phyloP scores from a whole-genome alignment of 2,113 vertebrate genomes.

The Ptychochromis oligacanthus region DNA sequence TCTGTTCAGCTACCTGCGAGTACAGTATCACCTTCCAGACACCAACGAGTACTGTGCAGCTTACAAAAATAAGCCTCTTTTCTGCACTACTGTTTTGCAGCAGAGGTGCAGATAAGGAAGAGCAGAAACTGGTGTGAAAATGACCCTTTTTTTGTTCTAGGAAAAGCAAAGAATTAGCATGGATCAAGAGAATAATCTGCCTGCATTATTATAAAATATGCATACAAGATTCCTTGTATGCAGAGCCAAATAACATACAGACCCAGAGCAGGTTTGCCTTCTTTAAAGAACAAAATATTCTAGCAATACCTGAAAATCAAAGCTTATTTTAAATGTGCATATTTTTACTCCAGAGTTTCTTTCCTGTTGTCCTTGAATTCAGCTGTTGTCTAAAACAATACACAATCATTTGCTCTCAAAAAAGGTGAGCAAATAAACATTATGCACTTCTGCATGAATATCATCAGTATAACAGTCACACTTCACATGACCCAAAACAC shows the following conservation, averaged over 20 bases:
- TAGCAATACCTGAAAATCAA: constrained; percentile 25
- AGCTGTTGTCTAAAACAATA: constrained; percentile 33
- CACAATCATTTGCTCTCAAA: constrained; percentile 20
- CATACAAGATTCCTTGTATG: constrained; percentile 38
- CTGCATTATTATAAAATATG: constrained; percentile 53
- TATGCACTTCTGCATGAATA: constrained; percentile 3
- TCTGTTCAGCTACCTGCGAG: constrained; percentile 41
- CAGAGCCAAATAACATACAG: constrained; percentile 20
- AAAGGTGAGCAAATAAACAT: constrained; percentile 37
- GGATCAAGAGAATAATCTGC: constrained; percentile 66
- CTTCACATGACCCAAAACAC: constrained; percentile 15
- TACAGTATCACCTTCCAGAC: constrained; percentile 58
- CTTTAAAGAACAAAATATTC: constrained; percentile 41
- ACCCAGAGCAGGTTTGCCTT: constrained; percentile 30
- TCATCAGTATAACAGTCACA: constrained; percentile 40
- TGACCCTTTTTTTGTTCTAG: constrained; percentile 51
- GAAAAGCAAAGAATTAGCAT: constrained; percentile 59
- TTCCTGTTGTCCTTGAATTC: constrained; percentile 16
- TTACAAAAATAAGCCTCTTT: constrained; percentile 67
- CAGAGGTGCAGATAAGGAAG: constrained; percentile 66
- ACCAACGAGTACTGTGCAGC: constrained; percentile 8
- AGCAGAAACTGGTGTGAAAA: constrained; percentile 47
- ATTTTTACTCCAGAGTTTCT: constrained; percentile 10
- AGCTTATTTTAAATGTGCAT: constrained; percentile 34
- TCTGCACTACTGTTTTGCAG: constrained; percentile 62